Evolutionary conservation across 2,113 vertebrate genomes (phyloP), one percentile per base, ranked within the genome.

Genomic region (Engraulis encrasicolus): DNA sequence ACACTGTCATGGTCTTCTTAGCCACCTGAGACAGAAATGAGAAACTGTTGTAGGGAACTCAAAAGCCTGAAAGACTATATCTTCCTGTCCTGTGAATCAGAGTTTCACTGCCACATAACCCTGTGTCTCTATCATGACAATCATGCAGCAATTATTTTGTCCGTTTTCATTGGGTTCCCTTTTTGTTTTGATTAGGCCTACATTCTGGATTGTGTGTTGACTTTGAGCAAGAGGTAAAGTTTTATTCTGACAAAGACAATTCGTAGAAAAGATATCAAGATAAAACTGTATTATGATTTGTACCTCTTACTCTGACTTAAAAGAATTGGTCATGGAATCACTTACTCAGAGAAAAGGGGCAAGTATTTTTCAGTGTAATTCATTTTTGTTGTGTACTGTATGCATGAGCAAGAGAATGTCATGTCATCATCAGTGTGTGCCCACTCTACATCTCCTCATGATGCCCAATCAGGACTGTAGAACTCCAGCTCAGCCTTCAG

Each of bases 111-210:
- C 45, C 38, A 58, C 58, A 79, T 19, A 20, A 40, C 27, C 36
- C 27, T 1, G 80, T 83, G 86, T 34, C 52, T 89, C 86, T 86
- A 78, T 84, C 85, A 85, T 88, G 88, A 90, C 88, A 89, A 91
- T 91, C 89, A 89, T 81, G 78, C 54, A 84, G 49, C 40, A 78
- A 40, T 78, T 85, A 50, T n/a, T 81, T 66, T 80, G 85, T 79
- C 54, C 71, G 19, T 18, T 90, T 81, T 82, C 31, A 81, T 78
- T n/a, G n/a, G n/a, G n/a, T n/a, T n/a, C n/a, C n/a, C n/a, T n/a
- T n/a, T 66, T 52, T 85, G 45, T 71, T 54, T 78, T 27, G 20
- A 50, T 45, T 84, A 81, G 85, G n/a, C n/a, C 84, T 89, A 71
- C 89, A 83, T 66, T 6, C 66, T 49, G 23, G 23, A 52, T n/a